Evolutionary conservation across 2,888 invertebrate species (phyloP), one percentile per base, ranked within the genome.

Genomic region (Arrhopalites spinosus): DNA sequence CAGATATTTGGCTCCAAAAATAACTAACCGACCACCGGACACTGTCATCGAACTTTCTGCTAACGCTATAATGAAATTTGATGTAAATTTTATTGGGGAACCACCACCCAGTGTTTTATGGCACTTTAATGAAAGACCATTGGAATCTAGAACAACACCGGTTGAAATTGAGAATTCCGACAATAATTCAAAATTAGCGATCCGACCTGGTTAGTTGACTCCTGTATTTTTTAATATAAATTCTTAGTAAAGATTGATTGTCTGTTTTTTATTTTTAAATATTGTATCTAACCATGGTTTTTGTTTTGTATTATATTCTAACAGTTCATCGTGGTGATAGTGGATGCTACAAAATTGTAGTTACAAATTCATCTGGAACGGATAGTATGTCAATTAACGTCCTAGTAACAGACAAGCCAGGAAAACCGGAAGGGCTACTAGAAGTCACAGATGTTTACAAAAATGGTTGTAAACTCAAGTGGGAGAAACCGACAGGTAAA

Each of bases 51-150:
- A 94, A 1, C 87, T 98, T 74, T 96, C 97, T 53, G 93, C 95
- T 63, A 97, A 98, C 56, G 92, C 95, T 27, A 91, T 95, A 25
- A 90, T 99, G 79, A 97, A 97, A 86, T 90, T 97, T 50, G 50
- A 50, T n/a, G 70, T 95, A 0, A 92, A 92, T 78, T 93, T 98
- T 74, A 92, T 91, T 84, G 99, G 98, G 75, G 97, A 98, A 85
- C 98, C 99, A 0, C 92, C 95, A 74, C 98, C 98, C 67, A 92
- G 91, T 77, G 93, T 95, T 27, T 93, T 93, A 84, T 98, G 98
- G 98, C 91, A 93, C 84, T 92, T 91, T 85, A 92, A 93, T 81
- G 93, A 93, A 82, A 91, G 91, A 85, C 91, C 92, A 20, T 87
- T 96, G 68, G 82, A 83, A 68, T 84, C 85, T 77, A 84, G 85